Base-by-base conservation (phyloP, 2,888 invertebrate genomes). In the Drosophila niveifrons region DNA sequence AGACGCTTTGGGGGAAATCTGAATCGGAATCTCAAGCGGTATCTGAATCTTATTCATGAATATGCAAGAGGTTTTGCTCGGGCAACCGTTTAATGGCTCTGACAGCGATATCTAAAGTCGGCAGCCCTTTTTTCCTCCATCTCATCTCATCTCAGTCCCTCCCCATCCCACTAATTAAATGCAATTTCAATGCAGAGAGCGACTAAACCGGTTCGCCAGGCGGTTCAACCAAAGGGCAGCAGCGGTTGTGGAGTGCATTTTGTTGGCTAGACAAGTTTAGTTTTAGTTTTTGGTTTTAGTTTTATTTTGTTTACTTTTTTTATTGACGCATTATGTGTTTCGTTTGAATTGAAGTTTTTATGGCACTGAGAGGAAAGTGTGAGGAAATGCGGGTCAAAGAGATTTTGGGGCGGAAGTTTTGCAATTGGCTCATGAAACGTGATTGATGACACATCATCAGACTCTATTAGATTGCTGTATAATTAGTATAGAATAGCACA, bases 391-490 rank as follows among this genome's bases (percentile, higher is more conserved):
- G 72, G 61, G 78, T 66, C 64, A 70, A 72, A 58, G 56, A 23
- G 72, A 59, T 64, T 23, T 23, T 64, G 41, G 43, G 56, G 52
- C 78, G 82, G 82, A 83, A 83, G 87, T 86, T 81, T 86, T 62
- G 84, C 84, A 86, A 83, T 72, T 59, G 56, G 11, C 56, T 15
- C 53, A 31, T 15, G 31, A 44, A 53, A 41, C 46, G 36, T 80
- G 87, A 83, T 84, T 83, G 87, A 83, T 84, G 84, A 77, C 57
- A 65, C 56, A n/a, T n/a, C 61, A 63, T 43, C 56, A n/a, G 36
- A 29, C 10, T 43, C 34, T n/a, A 23, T 23, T 23, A 23, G 23
- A 23, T 36, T 23, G 59, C 63, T 31, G 46, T 72, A 62, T 77
- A 82, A 84, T 82, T 84, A 84, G 75, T 69, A 50, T 56, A 29